phyloP scores from a whole-genome alignment of 2,113 vertebrate genomes.

The Fukomys damarensis region DNA sequence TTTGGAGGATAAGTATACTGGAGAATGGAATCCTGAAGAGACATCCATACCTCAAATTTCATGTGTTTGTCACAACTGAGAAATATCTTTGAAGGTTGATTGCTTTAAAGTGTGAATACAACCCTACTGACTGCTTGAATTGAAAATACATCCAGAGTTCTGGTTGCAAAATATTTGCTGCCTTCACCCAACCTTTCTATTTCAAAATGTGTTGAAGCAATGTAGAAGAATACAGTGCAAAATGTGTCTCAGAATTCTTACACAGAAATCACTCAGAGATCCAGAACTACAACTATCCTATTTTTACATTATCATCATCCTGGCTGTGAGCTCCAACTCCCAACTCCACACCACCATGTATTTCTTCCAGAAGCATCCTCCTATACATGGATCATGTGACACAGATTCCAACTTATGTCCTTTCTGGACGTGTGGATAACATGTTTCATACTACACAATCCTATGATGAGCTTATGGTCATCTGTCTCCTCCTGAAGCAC shows the following conservation, averaged over 20 bases:
- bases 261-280: not conserved
- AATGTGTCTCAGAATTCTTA: not conserved
- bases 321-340: too few relatives aligned
- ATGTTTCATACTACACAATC: not conserved
- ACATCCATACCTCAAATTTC: not conserved
- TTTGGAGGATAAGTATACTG: not conserved
- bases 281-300: conserved; percentile 66
- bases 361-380: not conserved
- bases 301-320: not conserved
- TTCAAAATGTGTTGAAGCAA: not conserved
- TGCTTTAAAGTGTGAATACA: not conserved
- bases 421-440: not conserved
- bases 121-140: not conserved
- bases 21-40: not conserved
- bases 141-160: not conserved
- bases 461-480: not conserved
- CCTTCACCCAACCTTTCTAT: too few relatives aligned
- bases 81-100: not conserved
- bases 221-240: not conserved
- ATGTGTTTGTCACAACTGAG: not conserved
- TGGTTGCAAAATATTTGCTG: too few relatives aligned
- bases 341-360: too few relatives aligned
- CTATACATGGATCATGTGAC: too few relatives aligned
- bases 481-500: not conserved
- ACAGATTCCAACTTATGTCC: not conserved